These are phyloP conservation scores for Egretta garzetta DNA, from an alignment of 2,113 vertebrate species.

Conservation along the genomic window DNA sequence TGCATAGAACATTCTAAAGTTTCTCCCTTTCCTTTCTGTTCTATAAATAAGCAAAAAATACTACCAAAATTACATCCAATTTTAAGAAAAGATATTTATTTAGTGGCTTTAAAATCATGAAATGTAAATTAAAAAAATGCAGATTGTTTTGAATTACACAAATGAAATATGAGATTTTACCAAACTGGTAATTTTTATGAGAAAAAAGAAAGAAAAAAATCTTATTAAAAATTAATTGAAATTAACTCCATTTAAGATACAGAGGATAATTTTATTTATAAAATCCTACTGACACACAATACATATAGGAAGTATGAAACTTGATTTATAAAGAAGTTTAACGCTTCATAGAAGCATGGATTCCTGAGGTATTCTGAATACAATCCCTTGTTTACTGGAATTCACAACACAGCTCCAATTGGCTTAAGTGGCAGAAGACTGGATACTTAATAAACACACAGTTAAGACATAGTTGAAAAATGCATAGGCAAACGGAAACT, in stretches of 20 bases:
- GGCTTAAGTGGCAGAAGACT: neutral
- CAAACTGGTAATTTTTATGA: neutral
- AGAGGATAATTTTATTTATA: constrained; percentile 24
- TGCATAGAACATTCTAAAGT: neutral
- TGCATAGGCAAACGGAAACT: neutral
- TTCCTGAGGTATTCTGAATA: neutral
- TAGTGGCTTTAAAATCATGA: neutral
- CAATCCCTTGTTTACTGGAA: neutral
- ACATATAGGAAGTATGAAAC: neutral
- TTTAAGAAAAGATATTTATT: neutral
- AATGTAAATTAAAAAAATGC: neutral
- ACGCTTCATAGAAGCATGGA: constrained; percentile 49
- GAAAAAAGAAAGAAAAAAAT: neutral
- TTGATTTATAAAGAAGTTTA: neutral
- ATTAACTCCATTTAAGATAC: neutral
- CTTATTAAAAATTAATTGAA: neutral
- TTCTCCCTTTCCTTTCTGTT: neutral
- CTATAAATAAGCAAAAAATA: neutral
- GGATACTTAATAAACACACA: neutral
- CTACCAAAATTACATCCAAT: neutral
- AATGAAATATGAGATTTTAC: neutral
- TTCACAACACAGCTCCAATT: neutral
- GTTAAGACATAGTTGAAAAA: neutral
- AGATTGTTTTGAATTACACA: neutral
- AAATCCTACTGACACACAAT: neutral